Evolutionary conservation across 2,888 invertebrate genomes (phyloP), one percentile per base, ranked within the genome.

Genomic region (Spodoptera littoralis): DNA sequence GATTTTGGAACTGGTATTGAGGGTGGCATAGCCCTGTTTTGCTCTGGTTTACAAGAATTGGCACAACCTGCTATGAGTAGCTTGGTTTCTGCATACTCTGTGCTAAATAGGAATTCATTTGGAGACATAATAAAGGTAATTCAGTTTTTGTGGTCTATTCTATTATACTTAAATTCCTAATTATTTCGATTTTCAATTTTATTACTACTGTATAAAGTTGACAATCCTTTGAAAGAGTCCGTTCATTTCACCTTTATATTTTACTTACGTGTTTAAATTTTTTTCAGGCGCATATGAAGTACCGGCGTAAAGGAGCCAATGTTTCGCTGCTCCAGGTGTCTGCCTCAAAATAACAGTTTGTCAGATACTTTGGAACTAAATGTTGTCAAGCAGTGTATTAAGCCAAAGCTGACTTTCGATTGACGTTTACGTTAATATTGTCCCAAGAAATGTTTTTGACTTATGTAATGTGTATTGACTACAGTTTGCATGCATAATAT

Each of bases 1-100:
- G 99, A 99, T 88, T 99, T 98, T 91, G 99, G 99, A 0, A 98
- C 98, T 58, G 97, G 98, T 0, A 89, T 99, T 2, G 99, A 99
- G 89, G 93, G 98, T 44, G 99, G 98, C 0, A 96, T 98, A 75
- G 97, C 98, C 88, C 91, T 99, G 52, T 98, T 99, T 85, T 96
- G 96, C 68, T 97, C 96, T 62, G 98, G 98, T 0, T 89, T 96
- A 57, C 92, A 95, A 53, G 95, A 96, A 67, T 94, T 99, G 18
- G 97, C 98, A 86, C 90, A 94, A 4, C 95, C 96, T 48, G 95
- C 96, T 3, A 86, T 96, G 43, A 95, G 95, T 67, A 95, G 97
- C 76, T 91, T 99, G 36, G 94, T 95, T 13, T 96, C 97, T 11
- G 97, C 97, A 0, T 99, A 99, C 88, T 95, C 96, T 43, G 93